Evolutionary conservation across 2,888 invertebrate species (phyloP).

Genomic region (Steinernema hermaphroditum): DNA sequence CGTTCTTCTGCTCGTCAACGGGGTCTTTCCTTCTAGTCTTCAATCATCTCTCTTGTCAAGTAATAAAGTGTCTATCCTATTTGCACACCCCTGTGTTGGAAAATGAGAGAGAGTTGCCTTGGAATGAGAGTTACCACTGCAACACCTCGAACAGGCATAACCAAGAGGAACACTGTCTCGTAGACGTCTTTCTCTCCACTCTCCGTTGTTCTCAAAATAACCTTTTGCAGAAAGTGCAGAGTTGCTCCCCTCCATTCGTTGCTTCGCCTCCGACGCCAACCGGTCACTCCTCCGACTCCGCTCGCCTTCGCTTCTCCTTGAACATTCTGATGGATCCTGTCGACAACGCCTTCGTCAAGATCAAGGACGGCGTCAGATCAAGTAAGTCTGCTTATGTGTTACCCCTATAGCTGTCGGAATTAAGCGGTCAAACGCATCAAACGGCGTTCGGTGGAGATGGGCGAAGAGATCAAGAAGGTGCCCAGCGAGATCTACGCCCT

Average conservation of each 20-base stretch:
- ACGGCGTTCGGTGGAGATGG: background rate
- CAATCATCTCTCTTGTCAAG: background rate
- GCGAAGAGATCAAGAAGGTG: background rate
- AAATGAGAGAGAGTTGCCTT: no score
- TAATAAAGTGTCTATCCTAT: background rate
- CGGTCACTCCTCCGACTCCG: background rate
- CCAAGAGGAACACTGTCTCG: no score
- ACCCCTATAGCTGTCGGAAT: background rate
- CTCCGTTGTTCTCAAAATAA: no score
- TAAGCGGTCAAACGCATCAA: background rate
- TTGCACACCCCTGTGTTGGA: background rate
- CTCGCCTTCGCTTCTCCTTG: background rate
- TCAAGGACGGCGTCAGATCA: background rate
- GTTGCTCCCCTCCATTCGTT: no score
- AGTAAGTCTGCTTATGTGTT: background rate
- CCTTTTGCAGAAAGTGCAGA: no score
- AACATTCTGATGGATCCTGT: background rate
- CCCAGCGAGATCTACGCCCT: background rate
- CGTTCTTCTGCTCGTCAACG: slow-evolving; percentile 17
- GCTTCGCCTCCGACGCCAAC: background rate
- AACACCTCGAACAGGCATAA: no score
- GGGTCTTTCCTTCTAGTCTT: slow-evolving; percentile 12
- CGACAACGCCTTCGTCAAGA: slow-evolving; percentile 16
- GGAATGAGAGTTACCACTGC: no score
- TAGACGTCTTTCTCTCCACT: no score